Conservation (phyloP, 2,113 vertebrate species). For the Lynx canadensis region DNA sequence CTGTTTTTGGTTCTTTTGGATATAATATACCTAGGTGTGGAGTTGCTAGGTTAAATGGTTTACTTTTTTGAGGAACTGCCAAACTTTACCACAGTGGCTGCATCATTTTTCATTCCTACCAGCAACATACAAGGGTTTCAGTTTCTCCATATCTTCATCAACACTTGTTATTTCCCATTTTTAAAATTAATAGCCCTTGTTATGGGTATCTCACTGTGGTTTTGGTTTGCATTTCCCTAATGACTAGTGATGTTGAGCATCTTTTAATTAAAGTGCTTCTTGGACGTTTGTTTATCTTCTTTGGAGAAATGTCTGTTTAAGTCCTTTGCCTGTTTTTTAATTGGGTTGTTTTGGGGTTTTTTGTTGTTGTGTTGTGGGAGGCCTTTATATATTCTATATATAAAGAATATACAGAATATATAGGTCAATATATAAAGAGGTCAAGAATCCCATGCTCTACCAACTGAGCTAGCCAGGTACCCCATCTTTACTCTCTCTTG, state of each 20-base stretch:
- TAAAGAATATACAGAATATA: not conserved
- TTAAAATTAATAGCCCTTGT: slow-evolving; percentile 1
- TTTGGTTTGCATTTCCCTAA: slow-evolving; percentile 27
- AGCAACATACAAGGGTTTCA: not conserved
- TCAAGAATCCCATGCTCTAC: too few relatives aligned
- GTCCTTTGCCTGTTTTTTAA: not conserved
- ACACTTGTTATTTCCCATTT: not conserved
- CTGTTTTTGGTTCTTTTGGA: not conserved
- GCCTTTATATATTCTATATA: not conserved
- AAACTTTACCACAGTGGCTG: not conserved
- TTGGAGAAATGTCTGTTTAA: not conserved
- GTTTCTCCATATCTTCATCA: not conserved
- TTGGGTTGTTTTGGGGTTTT: not conserved
- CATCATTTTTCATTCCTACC: not conserved
- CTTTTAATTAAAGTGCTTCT: slow-evolving; percentile 5
- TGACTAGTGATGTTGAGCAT: not conserved
- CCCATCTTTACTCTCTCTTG: not conserved
- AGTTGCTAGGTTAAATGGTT: not conserved
- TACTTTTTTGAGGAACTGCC: slow-evolving; percentile 6
- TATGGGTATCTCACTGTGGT: not conserved
- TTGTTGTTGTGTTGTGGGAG: not conserved
- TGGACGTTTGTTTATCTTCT: slow-evolving; percentile 8
- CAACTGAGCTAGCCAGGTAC: too few relatives aligned
- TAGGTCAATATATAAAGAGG: too few relatives aligned
- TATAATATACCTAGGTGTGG: not conserved